Evolutionary conservation across 2,888 invertebrate species (phyloP).

Genomic region (Cosmopolites sordidus): DNA sequence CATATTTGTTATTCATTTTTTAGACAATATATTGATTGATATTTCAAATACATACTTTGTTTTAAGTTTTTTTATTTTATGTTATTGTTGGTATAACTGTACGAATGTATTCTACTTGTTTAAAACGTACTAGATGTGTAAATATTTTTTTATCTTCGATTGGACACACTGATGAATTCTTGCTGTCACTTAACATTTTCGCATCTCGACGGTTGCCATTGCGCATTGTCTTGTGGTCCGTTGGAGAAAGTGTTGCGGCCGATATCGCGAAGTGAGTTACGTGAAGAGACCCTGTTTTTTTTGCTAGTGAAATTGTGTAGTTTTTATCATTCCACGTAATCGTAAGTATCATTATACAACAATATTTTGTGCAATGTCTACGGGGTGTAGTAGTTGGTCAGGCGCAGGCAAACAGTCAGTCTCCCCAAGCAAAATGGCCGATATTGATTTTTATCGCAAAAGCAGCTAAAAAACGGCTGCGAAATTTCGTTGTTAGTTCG

Average conservation of each 20-base stretch:
- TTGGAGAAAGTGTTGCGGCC: conserved; percentile 28
- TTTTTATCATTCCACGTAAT: conserved; percentile 22
- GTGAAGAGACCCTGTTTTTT: conserved; percentile 22
- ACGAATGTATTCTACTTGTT: no score
- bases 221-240: conserved; percentile 30
- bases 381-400: no score
- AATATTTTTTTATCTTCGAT: no score
- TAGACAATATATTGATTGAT: no score
- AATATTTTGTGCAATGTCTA: conserved; percentile 1
- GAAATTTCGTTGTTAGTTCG: conserved; percentile 8
- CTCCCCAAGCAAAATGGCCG: conserved; percentile 42
- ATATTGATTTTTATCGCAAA: conserved; percentile 43
- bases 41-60: no score
- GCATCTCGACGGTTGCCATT: conserved; percentile 18
- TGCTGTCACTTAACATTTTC: background rate
- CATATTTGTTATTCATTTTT: no score
- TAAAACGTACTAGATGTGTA: no score
- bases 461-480: conserved; percentile 26
- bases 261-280: conserved; percentile 27
- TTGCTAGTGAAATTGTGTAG: conserved; percentile 28
- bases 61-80: no score
- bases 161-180: no score
- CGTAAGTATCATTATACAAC: conserved; percentile 27
- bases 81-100: no score
- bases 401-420: no score